Evolutionary conservation across 1,140 invertebrate genomes (phyloP).

Genomic region (Phortica variegata): DNA sequence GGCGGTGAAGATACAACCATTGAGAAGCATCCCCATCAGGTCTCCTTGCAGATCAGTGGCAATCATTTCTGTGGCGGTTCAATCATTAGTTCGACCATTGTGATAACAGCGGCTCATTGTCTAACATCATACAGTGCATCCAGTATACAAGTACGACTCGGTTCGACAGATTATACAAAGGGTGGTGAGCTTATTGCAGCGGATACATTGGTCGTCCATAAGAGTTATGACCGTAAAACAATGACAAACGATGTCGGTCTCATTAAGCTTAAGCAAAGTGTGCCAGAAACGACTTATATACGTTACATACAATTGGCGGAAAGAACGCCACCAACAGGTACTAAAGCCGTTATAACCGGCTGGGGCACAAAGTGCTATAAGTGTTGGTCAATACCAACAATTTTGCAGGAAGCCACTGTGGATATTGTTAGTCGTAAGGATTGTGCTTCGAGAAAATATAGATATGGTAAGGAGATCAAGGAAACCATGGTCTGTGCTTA

Average conservation of each 20-base stretch:
- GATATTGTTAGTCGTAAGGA: constrained; percentile 24
- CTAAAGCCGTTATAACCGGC: constrained; percentile 53
- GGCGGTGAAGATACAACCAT: too few species aligned
- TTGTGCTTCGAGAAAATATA: constrained; percentile 25
- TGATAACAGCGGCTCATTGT: constrained; percentile 65
- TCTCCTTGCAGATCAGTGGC: constrained; percentile 41
- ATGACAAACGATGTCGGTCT: constrained; percentile 53
- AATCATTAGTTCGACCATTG: constrained; percentile 59
- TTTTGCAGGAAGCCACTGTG: constrained; percentile 29
- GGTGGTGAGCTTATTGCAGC: constrained; percentile 43
- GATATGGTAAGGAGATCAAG: constrained; percentile 34
- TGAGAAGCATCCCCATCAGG: constrained; percentile 35
- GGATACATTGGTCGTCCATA: constrained; percentile 38
- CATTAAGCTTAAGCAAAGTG: constrained; percentile 21
- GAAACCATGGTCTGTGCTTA: constrained; percentile 58
- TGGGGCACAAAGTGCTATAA: constrained; percentile 54
- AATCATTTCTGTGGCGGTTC: constrained; percentile 63
- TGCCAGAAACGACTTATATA: too few species aligned
- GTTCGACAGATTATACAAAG: constrained; percentile 29
- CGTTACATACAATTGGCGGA: too few species aligned
- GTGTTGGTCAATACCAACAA: constrained; percentile 25
- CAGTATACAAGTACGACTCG: constrained; percentile 34
- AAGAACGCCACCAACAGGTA: constrained; percentile 24
- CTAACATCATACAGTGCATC: constrained; percentile 55
- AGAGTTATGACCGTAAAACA: constrained; percentile 38